Conservation (phyloP, 2,113 vertebrate genomes). For the Lampris megalopsis region DNA sequence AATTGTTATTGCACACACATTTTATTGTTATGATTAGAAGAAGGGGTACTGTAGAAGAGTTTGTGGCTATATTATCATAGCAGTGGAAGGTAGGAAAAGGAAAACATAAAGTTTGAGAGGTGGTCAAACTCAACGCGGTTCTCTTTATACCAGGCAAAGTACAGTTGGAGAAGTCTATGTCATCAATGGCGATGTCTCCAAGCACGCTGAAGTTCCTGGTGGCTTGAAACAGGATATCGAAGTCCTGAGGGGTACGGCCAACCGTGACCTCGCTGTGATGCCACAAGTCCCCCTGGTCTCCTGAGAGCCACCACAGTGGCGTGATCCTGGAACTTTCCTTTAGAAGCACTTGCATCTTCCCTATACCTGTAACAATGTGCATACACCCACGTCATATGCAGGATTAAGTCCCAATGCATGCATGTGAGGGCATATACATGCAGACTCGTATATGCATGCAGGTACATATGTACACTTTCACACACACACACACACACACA, state of each 20-base stretch:
- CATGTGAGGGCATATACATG: neutral
- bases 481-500: neutral
- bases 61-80: too few species aligned
- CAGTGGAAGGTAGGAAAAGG: too few species aligned
- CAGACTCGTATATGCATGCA: neutral
- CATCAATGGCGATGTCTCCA: slow-evolving; percentile 78
- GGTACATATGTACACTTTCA: neutral
- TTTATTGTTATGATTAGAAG: too few species aligned
- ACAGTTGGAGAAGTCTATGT: slow-evolving; percentile 77
- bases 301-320: slow-evolving; percentile 72
- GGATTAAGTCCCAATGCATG: neutral
- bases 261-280: slow-evolving; percentile 58
- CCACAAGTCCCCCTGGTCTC: slow-evolving; percentile 70
- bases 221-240: slow-evolving; percentile 76
- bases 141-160: slow-evolving; percentile 69
- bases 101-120: too few species aligned
- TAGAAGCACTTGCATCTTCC: slow-evolving; percentile 70
- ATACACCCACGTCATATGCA: neutral
- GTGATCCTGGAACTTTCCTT: slow-evolving; percentile 65
- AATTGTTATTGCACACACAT: too few species aligned
- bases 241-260: slow-evolving; percentile 70
- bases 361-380: slow-evolving; percentile 50
- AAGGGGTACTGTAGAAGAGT: too few species aligned
- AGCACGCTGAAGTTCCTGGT: slow-evolving; percentile 63
- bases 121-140: too few species aligned